Base-by-base conservation (phyloP, 2,797 vertebrate species). In the Sebastes cheni region DNA sequence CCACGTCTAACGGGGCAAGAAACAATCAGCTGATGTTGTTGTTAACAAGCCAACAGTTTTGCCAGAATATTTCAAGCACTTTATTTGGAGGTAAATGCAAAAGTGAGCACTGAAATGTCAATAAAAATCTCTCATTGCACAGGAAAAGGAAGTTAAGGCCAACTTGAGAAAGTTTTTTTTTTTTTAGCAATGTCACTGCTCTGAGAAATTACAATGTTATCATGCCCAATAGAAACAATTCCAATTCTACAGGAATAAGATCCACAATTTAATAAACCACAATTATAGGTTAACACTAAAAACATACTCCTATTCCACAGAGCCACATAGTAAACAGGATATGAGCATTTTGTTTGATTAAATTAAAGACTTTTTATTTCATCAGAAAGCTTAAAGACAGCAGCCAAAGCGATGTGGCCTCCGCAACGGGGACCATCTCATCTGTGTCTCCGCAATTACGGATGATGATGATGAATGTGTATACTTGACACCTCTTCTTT, bases 391-490 rank as follows among this genome's bases (percentile, higher is more conserved):
- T 72, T 9, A 39, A 50, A 77, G 20, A 39, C 70, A 25, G 29
- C 1, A 61, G 6, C 4, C 36, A 72, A 75, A 50, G 25, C 2
- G 2, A 16, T 66, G 14, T 34, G 36, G 29, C 54, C 56, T 30
- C 12, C 36, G 20, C 46, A 39, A 58, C 36, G 29, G 14, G 11
- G 5, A 67, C 64, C 1, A 12, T 73, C 29, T 76, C 23, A 25
- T 80, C 73, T 60, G 18, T 30, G 18, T 69, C 32, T 55, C 22
- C n/a, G 13, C n/a, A 73, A 52, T 82, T 73, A 60, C 36, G 75
- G 36, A 39, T 14, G 12, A 52, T 16, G 8, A 61, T 11, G 34
- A 82, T 50, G 1, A 56, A 13, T 70, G 54, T 14, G 6, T n/a
- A n/a, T 23, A 32, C 54, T 34, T 79, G 73, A 79, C 61, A 67